phyloP scores from a whole-genome alignment of 2,113 vertebrate species.

The Athene noctua region DNA sequence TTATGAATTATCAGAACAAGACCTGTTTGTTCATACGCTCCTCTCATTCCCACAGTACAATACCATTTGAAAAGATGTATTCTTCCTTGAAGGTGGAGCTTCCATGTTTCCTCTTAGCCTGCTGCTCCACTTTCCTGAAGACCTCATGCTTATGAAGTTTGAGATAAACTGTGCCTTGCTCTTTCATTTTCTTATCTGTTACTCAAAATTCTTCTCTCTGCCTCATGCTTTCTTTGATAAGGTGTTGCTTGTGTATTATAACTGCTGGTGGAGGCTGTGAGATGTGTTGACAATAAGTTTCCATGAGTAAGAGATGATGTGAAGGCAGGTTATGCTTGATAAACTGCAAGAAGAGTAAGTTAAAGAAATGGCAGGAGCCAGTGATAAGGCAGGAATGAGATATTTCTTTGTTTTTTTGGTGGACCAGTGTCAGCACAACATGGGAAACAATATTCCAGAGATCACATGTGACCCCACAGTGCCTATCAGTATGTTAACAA shows the following conservation, averaged over 20 bases:
- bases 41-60: not conserved
- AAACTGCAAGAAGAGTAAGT: not conserved
- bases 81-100: not conserved
- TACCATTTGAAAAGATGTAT: not conserved
- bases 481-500: not conserved
- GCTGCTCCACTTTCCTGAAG: not conserved
- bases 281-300: no score
- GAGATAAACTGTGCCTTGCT: not conserved
- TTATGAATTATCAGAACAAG: not conserved
- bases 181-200: not conserved
- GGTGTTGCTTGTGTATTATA: not conserved
- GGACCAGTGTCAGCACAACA: not conserved
- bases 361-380: not conserved
- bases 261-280: not conserved
- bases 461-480: fast-evolving
- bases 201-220: not conserved
- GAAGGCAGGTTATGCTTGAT: not conserved
- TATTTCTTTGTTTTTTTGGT: not conserved
- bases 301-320: not conserved
- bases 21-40: not conserved
- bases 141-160: not conserved
- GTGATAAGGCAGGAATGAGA: not conserved
- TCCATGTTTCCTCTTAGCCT: not conserved
- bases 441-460: not conserved
- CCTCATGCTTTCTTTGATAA: not conserved